Percentiles rank a stretch among this genome's conserved stretches.
These are phyloP conservation scores for Hydrozoanthus tunicans DNA, from an alignment of 64 coral and sea anemone genomes.

Conservation along the genomic window DNA sequence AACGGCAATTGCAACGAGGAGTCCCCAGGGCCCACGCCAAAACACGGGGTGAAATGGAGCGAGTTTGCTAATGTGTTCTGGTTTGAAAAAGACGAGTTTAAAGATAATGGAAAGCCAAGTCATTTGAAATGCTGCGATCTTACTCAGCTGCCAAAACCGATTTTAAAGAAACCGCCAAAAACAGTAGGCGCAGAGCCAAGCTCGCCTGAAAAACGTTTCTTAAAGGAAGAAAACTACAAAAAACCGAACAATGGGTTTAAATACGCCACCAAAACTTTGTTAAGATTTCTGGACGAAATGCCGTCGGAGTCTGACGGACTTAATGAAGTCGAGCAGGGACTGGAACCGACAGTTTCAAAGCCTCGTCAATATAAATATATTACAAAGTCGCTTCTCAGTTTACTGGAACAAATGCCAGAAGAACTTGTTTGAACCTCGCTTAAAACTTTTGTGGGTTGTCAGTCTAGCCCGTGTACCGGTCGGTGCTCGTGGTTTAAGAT, in stretches of 20 bases:
- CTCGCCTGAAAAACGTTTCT: neutral
- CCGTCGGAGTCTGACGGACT: constrained; percentile 16
- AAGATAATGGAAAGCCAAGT: neutral
- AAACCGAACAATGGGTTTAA: constrained; percentile 11
- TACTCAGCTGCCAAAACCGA: constrained; percentile 8
- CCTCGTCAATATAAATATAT: constrained; percentile 17
- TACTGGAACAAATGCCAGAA: constrained; percentile 5
- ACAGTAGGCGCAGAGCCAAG: neutral
- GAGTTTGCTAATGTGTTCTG: neutral
- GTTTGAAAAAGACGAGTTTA: constrained; percentile 10
- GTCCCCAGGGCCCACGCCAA: neutral
- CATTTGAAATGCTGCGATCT: neutral
- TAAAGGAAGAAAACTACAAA: neutral
- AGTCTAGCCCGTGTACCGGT: too few species aligned
- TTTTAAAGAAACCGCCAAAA: constrained; percentile 16
- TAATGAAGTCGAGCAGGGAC: constrained; percentile 23
- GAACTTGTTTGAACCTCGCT: neutral
- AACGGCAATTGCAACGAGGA: neutral
- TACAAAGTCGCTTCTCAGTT: constrained; percentile 37
- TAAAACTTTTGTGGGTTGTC: neutral
- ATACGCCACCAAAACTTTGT: constrained; percentile 33
- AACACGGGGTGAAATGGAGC: constrained; percentile 19
- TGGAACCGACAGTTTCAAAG: neutral
- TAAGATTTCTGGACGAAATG: constrained; percentile 30
- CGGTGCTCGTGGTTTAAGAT: too few species aligned